These are phyloP conservation scores for Siphamia tubifer DNA, from an alignment of 2,113 vertebrate species.

Conservation along the genomic window DNA sequence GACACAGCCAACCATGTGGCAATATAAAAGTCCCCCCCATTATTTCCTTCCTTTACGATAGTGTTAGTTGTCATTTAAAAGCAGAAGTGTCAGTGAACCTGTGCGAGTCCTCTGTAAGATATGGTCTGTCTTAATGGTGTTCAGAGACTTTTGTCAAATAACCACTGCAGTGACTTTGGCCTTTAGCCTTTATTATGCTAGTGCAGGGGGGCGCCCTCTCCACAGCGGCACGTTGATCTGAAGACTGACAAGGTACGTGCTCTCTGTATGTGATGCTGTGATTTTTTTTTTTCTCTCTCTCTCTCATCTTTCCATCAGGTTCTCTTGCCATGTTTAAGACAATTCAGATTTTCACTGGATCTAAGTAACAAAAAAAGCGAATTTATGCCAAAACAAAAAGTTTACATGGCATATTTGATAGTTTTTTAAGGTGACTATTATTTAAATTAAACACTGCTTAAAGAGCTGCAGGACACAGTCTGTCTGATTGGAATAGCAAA, in stretches of 20 bases:
- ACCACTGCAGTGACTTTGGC: conserved; percentile 83
- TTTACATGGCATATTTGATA: too few species aligned
- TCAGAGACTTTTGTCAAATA: conserved; percentile 72
- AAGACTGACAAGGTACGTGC: conserved; percentile 94
- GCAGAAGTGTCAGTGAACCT: conserved; percentile 76
- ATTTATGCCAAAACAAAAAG: too few species aligned
- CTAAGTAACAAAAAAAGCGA: too few species aligned
- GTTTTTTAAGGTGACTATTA: background rate
- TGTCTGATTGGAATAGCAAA: background rate
- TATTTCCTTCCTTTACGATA: background rate
- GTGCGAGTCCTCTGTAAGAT: conserved; percentile 74
- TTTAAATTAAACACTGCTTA: background rate
- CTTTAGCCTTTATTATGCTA: conserved; percentile 87
- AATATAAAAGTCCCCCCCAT: background rate
- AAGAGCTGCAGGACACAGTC: background rate
- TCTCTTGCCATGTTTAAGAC: conserved; percentile 4
- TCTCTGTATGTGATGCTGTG: conserved; percentile 54
- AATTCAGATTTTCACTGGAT: too few species aligned
- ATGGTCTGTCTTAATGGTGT: conserved; percentile 73
- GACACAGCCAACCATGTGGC: background rate
- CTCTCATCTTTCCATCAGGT: conserved; percentile 4
- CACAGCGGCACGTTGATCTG: conserved; percentile 97
- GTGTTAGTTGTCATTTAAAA: background rate
- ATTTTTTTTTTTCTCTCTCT: background rate
- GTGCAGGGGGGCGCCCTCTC: conserved; percentile 94